A percentile compares a stretch with the other conserved stretches of the same genome.
phyloP scores from a whole-genome alignment of 2,888 invertebrate genomes.

The Calameuta filiformis region DNA sequence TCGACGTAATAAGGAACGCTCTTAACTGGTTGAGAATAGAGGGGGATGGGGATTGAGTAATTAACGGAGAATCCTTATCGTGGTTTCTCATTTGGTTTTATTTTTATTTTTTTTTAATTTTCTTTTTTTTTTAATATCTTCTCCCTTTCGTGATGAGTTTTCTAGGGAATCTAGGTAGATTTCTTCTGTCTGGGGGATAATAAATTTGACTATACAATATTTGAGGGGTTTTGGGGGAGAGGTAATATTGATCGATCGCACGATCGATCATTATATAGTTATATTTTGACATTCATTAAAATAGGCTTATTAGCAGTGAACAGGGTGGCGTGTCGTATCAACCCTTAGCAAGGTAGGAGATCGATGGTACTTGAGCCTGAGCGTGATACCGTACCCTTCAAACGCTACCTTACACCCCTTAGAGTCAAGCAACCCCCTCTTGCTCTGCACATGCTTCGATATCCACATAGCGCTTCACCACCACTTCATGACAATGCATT shows the following conservation, averaged over 20 bases:
- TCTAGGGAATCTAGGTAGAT: background rate
- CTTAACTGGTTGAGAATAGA: background rate
- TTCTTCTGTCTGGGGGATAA: background rate
- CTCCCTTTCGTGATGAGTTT: background rate
- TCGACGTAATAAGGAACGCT: background rate
- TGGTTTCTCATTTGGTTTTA: background rate
- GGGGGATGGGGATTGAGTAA: background rate
- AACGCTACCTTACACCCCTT: constrained; percentile 33
- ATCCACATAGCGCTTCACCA: constrained; percentile 34
- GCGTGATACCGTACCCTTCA: constrained; percentile 48
- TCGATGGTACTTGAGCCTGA: constrained; percentile 54
- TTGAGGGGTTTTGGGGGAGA: background rate
- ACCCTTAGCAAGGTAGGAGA: constrained; percentile 46
- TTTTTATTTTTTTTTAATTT: too few relatives aligned
- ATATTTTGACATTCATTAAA: background rate
- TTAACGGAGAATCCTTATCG: background rate
- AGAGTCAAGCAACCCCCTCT: constrained; percentile 27
- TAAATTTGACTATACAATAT: background rate
- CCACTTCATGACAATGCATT: constrained; percentile 55
- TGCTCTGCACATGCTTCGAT: constrained; percentile 24
- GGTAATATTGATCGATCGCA: background rate
- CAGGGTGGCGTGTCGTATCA: constrained; percentile 53
- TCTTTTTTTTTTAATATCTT: background rate
- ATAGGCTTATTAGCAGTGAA: constrained; percentile 18
- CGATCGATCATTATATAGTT: background rate